Evolutionary conservation across 2,888 invertebrate genomes (phyloP), one percentile per base, ranked within the genome.

Genomic region (Tachina lurida): DNA sequence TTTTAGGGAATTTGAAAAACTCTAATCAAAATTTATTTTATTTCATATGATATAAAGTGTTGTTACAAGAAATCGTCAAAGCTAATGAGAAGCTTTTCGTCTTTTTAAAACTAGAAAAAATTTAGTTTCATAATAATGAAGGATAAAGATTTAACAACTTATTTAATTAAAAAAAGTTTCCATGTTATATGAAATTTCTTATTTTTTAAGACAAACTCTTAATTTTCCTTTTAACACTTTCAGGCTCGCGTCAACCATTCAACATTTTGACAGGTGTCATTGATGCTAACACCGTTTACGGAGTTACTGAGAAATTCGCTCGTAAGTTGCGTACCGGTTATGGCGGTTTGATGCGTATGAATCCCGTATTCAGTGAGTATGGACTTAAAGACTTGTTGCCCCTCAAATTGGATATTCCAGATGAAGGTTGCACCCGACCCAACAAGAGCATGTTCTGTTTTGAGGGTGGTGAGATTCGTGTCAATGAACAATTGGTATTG

Each of bases 371-470:
- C 93, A 94, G 95, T 86, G 96, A 97, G 90, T 97, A 97, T 88
- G 97, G 97, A 0, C 94, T 98, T 0, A 97, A 97, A 91, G 98
- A 98, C 91, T 93, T 98, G 87, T 93, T 98, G 58, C 98, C 98
- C 0, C 93, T 97, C 70, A 98, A 98, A 92, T 93, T 97, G 71
- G 97, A 97, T 90, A 96, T 97, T 88, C 97, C 98, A 17, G 98
- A 98, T 91, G 97, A 98, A 93, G 98, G 98, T 49, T 98, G 98
- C 92, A 97, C 97, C 3, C 94, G 98, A 80, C 97, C 97, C 0
- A 97, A 97, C 92, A 95, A 95, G 90, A 96, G 97, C 87, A 97
- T 97, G 96, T 97, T 95, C 92, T 98, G 98, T 91, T 98, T 98
- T 90, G 97, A 98, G 94, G 97, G 97, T 88, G 97, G 97, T 90